These are phyloP conservation scores for Autographa gamma DNA, from an alignment of 2,888 invertebrate species.

Conservation along the genomic window DNA sequence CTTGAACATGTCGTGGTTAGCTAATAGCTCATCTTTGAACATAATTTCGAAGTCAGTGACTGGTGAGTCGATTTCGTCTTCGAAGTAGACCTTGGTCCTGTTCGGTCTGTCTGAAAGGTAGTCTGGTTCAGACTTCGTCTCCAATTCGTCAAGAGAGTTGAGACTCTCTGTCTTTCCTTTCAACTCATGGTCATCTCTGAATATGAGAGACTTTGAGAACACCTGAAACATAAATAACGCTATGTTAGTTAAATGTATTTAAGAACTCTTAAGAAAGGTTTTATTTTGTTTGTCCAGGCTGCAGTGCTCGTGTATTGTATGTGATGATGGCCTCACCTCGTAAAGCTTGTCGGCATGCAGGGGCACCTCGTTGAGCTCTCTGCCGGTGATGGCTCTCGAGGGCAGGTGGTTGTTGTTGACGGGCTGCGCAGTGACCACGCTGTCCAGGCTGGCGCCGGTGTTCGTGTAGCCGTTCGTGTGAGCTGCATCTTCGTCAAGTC, in stretches of 20 bases:
- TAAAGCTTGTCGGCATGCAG: slow-evolving; percentile 85
- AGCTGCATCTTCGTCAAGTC: slow-evolving; percentile 86
- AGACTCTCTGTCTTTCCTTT: slow-evolving; percentile 72
- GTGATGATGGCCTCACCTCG: slow-evolving; percentile 69
- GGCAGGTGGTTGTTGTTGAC: slow-evolving; percentile 84
- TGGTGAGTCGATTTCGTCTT: slow-evolving; percentile 85
- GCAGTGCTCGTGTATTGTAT: too few species aligned
- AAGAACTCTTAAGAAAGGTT: too few species aligned
- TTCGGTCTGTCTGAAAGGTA: slow-evolving; percentile 81
- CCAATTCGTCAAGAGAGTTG: slow-evolving; percentile 79
- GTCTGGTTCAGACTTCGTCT: slow-evolving; percentile 85
- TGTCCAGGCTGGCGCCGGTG: slow-evolving; percentile 80
- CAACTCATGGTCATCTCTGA: slow-evolving; percentile 83
- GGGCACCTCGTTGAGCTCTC: slow-evolving; percentile 82
- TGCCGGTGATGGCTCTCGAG: slow-evolving; percentile 65
- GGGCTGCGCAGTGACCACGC: slow-evolving; percentile 83
- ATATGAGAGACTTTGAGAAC: slow-evolving; percentile 86
- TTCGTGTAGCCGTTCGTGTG: slow-evolving; percentile 86
- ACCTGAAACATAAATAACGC: slow-evolving; percentile 74
- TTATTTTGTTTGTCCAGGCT: too few species aligned
- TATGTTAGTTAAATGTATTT: background rate
- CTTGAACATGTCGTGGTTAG: slow-evolving; percentile 83
- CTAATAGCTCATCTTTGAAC: slow-evolving; percentile 86
- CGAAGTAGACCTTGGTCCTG: slow-evolving; percentile 85
- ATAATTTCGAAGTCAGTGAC: slow-evolving; percentile 88